phyloP scores from a whole-genome alignment of 2,113 vertebrate species.

The Psilopogon haemacephalus region DNA sequence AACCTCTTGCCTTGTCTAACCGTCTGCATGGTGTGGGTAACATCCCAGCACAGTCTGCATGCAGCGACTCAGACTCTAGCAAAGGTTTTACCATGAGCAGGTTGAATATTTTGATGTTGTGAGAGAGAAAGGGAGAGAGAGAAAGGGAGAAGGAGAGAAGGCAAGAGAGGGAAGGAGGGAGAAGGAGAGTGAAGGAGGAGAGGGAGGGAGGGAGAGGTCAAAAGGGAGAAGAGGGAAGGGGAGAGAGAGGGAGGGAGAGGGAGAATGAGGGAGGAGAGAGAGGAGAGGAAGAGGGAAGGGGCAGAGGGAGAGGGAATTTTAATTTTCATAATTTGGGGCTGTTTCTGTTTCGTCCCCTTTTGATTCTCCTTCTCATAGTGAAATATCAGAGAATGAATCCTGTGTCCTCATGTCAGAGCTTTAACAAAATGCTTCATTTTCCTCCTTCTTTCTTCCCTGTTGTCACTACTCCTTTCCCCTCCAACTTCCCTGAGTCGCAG shows the following conservation, averaged over 20 bases:
- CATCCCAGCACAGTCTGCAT: not conserved
- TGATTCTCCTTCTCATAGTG: not conserved
- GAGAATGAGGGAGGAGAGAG: no score
- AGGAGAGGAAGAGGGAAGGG: no score
- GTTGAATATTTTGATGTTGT: not conserved
- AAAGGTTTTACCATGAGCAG: not conserved
- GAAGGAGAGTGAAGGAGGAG: no score
- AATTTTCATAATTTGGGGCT: not conserved
- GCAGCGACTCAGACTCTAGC: not conserved
- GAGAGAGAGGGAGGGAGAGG: no score
- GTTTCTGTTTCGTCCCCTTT: not conserved
- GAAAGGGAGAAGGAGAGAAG: no score
- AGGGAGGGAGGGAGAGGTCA: no score
- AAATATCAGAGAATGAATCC: constrained; percentile 17
- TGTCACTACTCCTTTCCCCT: constrained; percentile 14
- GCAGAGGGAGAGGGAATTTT: no score
- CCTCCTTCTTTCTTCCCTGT: constrained; percentile 28
- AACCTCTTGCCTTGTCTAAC: not conserved
- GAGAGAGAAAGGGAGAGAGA: no score
- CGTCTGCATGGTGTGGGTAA: fast-evolving
- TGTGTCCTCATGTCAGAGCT: not conserved
- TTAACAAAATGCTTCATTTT: constrained; percentile 30
- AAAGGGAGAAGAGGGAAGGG: no score
- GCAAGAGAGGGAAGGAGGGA: no score
- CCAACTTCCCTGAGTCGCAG: not conserved